A percentile compares a stretch with the other conserved stretches of the same genome.
These are phyloP conservation scores for Galago senegalensis DNA, from an alignment of 2,797 vertebrate species.

Conservation along the genomic window DNA sequence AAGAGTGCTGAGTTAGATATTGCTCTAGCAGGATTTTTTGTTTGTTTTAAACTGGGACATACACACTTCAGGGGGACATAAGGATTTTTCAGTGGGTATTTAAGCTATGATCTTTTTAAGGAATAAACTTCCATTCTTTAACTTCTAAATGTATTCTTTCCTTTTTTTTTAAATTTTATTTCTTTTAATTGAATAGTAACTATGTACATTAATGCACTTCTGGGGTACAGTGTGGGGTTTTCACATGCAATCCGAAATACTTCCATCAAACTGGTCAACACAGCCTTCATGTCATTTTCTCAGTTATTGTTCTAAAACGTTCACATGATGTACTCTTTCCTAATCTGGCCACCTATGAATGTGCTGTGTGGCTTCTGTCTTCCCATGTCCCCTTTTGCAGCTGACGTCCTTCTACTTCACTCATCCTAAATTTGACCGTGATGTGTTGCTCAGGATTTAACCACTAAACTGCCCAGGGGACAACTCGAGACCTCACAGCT, in stretches of 20 bases:
- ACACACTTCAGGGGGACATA: not conserved
- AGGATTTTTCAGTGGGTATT: not conserved
- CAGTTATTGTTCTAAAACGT: too few species aligned
- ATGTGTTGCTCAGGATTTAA: not conserved
- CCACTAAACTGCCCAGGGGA: not conserved
- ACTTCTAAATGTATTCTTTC: not conserved
- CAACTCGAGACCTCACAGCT: not conserved
- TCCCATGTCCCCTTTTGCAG: not conserved
- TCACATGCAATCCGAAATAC: too few species aligned
- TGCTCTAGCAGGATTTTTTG: not conserved
- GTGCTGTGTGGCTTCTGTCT: not conserved
- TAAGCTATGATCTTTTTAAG: not conserved
- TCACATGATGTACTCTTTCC: not conserved
- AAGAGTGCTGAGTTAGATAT: not conserved
- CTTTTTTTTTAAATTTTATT: not conserved
- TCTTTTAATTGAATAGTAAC: too few species aligned
- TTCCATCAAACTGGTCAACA: too few species aligned
- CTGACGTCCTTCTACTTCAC: not conserved
- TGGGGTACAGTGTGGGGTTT: too few species aligned
- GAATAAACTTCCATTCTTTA: not conserved
- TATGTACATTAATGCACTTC: too few species aligned
- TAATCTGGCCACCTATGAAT: not conserved
- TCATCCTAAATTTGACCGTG: not conserved
- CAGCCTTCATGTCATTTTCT: too few species aligned
- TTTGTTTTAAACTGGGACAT: conserved; percentile 13